These are phyloP conservation scores for Coelopa pilipes DNA, from an alignment of 2,888 invertebrate genomes.

Conservation along the genomic window DNA sequence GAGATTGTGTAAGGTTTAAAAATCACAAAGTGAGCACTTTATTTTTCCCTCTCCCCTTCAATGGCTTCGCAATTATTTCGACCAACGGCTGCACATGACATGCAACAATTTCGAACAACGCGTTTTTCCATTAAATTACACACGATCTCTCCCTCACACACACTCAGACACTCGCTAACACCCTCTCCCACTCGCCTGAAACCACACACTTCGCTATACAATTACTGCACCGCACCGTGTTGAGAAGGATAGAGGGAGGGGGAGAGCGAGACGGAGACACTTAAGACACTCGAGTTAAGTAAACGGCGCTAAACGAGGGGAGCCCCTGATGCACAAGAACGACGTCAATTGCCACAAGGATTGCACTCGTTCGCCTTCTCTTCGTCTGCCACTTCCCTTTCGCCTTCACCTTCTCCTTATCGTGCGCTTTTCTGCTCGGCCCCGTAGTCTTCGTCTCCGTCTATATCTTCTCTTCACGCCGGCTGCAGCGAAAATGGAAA, in stretches of 20 bases:
- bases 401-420: background rate
- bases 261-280: background rate
- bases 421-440: background rate
- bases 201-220: background rate
- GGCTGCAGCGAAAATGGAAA: constrained; percentile 18
- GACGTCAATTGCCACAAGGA: constrained; percentile 28
- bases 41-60: too few relatives aligned
- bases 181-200: too few relatives aligned
- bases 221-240: background rate
- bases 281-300: constrained; percentile 33
- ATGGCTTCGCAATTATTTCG: constrained; percentile 12
- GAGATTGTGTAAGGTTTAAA: too few relatives aligned
- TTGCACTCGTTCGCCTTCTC: constrained; percentile 2
- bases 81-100: constrained; percentile 29
- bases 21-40: too few relatives aligned
- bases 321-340: constrained; percentile 8
- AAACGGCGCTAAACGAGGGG: constrained; percentile 17
- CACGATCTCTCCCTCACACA: constrained; percentile 9
- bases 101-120: constrained; percentile 28
- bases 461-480: background rate
- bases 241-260: too few relatives aligned
- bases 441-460: background rate
- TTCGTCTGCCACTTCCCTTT: constrained; percentile 1
- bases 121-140: constrained; percentile 26
- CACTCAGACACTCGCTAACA: background rate